These are phyloP conservation scores for Drosophila nasuta DNA, from an alignment of 1,140 invertebrate species.

Conservation along the genomic window DNA sequence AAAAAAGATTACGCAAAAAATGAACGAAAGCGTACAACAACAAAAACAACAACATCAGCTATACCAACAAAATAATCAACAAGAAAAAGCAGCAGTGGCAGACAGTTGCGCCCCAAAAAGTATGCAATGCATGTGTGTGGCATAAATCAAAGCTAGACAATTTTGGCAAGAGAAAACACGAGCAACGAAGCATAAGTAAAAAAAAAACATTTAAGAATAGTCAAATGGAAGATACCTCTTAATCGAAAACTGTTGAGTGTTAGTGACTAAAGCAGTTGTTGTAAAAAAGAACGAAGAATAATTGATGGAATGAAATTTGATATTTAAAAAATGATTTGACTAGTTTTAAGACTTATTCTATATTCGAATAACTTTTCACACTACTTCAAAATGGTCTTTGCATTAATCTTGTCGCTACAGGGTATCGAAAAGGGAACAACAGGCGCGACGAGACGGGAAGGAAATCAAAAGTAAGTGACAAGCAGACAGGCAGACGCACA, in stretches of 20 bases:
- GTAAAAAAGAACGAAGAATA: background rate
- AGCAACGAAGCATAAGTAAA: conserved; percentile 55
- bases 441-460: conserved; percentile 45
- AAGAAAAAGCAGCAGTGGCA: conserved; percentile 50
- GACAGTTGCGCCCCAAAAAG: conserved; percentile 69
- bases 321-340: too few species aligned
- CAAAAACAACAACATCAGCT: conserved; percentile 38
- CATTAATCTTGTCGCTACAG: background rate
- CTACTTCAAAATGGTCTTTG: too few species aligned
- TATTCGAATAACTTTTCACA: too few species aligned
- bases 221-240: conserved; percentile 12
- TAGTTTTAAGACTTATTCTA: too few species aligned
- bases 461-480: conserved; percentile 82
- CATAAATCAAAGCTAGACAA: conserved; percentile 83
- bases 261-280: too few species aligned
- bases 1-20: conserved; percentile 67
- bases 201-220: conserved; percentile 24
- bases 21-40: conserved; percentile 41
- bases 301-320: too few species aligned
- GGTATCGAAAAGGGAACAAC: conserved; percentile 22
- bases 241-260: background rate
- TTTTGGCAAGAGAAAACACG: conserved; percentile 74
- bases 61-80: conserved; percentile 32
- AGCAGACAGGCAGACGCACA: conserved; percentile 78
- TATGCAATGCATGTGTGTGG: conserved; percentile 81